These are phyloP conservation scores for Nomia melanderi DNA, from an alignment of 1,140 invertebrate species.

Conservation along the genomic window DNA sequence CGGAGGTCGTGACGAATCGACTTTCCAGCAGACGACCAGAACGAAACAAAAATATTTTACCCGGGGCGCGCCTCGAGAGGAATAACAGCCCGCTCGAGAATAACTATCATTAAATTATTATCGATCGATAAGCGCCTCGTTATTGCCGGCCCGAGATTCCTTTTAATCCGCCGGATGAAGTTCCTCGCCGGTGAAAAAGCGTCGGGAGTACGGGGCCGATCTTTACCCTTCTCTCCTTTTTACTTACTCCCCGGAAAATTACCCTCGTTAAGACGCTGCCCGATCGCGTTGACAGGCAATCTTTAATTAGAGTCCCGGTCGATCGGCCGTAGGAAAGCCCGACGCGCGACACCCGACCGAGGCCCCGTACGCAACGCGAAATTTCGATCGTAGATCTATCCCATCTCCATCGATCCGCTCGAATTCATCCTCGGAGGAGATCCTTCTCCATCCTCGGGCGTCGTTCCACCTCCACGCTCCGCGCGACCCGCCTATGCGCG, in stretches of 20 bases:
- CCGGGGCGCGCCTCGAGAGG: conserved; percentile 41
- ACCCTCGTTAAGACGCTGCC: conserved; percentile 45
- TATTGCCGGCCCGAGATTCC: conserved; percentile 50
- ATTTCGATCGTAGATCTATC: not conserved
- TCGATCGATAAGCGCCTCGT: conserved; percentile 64
- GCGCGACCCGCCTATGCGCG: conserved; percentile 29
- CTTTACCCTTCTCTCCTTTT: not conserved
- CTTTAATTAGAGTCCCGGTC: conserved; percentile 66
- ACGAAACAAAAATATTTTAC: conserved; percentile 64
- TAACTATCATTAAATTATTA: conserved; percentile 69
- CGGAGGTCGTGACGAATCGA: conserved; percentile 78
- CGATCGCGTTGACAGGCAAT: conserved; percentile 58
- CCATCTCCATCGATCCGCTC: not conserved
- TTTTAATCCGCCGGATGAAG: conserved; percentile 59
- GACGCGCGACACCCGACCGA: conserved; percentile 59
- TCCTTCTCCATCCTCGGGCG: not conserved
- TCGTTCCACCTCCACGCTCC: not conserved
- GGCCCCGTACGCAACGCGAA: not conserved
- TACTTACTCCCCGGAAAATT: conserved; percentile 46
- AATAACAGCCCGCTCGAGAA: conserved; percentile 62
- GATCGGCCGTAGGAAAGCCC: conserved; percentile 62
- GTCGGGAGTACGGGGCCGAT: conserved; percentile 1
- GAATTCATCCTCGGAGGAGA: not conserved
- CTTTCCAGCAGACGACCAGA: conserved; percentile 71
- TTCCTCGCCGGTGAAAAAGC: conserved; percentile 42